Percentiles rank a stretch among this genome's conserved stretches.
Conservation (phyloP, 2,113 vertebrate species). For the Lonchura striata region DNA sequence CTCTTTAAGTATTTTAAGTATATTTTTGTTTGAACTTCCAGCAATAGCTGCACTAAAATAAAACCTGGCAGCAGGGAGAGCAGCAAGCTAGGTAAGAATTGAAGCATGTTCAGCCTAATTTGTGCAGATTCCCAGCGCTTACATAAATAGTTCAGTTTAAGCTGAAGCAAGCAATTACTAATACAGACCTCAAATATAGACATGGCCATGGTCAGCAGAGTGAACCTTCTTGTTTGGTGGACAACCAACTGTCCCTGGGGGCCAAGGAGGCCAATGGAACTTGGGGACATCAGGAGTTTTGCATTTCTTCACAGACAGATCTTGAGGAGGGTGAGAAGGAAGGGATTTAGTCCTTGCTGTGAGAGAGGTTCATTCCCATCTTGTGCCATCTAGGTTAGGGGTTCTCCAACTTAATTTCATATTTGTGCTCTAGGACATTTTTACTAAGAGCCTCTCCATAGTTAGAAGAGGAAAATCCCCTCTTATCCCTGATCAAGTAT, state of each 20-base stretch:
- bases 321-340: background rate
- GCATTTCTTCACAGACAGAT: background rate
- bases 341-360: background rate
- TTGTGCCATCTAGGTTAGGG: background rate
- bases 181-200: background rate
- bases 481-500: background rate
- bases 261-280: background rate
- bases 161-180: slow-evolving; percentile 13
- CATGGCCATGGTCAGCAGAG: background rate
- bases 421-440: background rate
- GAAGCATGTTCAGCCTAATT: background rate
- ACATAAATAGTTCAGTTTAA: background rate
- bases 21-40: slow-evolving; percentile 45
- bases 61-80: slow-evolving; percentile 7
- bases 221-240: background rate
- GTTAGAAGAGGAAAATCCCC: background rate
- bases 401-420: background rate
- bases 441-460: background rate
- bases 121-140: background rate
- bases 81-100: background rate
- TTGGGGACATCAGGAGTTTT: background rate
- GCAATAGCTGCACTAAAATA: slow-evolving; percentile 40
- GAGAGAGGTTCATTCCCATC: background rate
- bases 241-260: background rate
- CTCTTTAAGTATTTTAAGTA: slow-evolving; percentile 26